Conservation (phyloP, 2,888 invertebrate genomes). For the Sphaerophoria taeniata region DNA sequence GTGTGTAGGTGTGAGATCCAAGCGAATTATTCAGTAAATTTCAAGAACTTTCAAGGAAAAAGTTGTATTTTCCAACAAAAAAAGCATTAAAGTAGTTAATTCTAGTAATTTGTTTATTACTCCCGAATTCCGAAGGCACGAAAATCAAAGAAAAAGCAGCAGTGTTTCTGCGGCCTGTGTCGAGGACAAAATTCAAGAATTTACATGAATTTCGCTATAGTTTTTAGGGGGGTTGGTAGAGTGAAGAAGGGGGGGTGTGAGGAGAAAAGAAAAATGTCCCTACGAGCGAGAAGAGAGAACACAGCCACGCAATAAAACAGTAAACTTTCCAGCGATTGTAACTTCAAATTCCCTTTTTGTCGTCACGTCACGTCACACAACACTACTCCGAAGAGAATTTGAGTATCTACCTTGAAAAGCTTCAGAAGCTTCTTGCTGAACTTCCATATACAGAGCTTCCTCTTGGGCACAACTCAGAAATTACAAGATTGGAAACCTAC, state of each 20-base stretch:
- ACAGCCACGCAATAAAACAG: no score
- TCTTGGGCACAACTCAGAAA: no score
- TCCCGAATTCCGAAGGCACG: slow-evolving; percentile 68
- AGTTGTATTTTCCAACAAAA: slow-evolving; percentile 8
- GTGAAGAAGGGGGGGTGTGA: slow-evolving; percentile 7
- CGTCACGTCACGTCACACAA: no score
- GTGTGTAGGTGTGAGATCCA: no score
- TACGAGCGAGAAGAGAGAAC: background rate
- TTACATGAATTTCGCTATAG: slow-evolving; percentile 40
- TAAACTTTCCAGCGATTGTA: no score
- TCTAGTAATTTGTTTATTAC: slow-evolving; percentile 41
- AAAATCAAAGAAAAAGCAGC: slow-evolving; percentile 67
- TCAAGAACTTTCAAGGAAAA: no score
- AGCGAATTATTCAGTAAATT: background rate
- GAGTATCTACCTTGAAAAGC: no score
- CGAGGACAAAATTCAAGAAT: slow-evolving; percentile 62
- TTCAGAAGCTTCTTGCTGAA: no score
- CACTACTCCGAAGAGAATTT: no score
- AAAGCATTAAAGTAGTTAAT: slow-evolving; percentile 1
- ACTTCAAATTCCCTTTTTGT: no score
- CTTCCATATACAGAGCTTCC: no score
- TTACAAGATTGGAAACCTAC: no score
- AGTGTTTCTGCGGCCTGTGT: slow-evolving; percentile 41
- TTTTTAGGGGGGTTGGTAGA: slow-evolving; percentile 31
- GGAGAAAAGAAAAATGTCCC: slow-evolving; percentile 15